Evolutionary conservation across 2,888 invertebrate genomes (phyloP), one percentile per base, ranked within the genome.

Genomic region (Tetheella fluctuosa): DNA sequence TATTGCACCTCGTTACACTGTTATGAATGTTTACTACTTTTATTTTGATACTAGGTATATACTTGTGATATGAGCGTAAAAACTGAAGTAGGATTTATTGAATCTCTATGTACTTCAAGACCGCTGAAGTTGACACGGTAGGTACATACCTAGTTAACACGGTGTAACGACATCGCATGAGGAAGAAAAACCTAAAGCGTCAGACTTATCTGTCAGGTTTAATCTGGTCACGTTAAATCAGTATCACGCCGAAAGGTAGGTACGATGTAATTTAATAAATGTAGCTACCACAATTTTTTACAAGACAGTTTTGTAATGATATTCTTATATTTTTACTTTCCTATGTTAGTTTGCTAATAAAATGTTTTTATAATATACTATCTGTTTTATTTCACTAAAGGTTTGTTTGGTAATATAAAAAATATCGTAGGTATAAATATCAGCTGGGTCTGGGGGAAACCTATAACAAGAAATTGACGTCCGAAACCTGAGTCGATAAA

Each of bases 291-390:
- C 88, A 86, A 74, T 81, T 80, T 84, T 85, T 85, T 89, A 89
- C 85, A 86, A 84, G 78, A 83, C 91, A 91, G 81, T 91, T 91
- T 91, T 91, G 81, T 91, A 91, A 86, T 85, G 83, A 88, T 80
- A 88, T 91, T 91, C 89, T 88, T 92, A 91, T 90, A 89, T 92
- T 93, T 92, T 88, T 91, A 92, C 90, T 92, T 92, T 92, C 92
- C 91, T 91, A 92, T 90, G 88, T 89, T 91, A 92, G 90, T 90
- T 91, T 90, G 89, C 90, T 92, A 93, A 92, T 93, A 91, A 93
- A 93, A 91, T 89, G 91, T 91, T 93, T 91, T 91, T 85, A 89
- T 89, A 81, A 62, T 68, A 67, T 65, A 62, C 2, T 34, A 60
- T 62, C 60, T 59, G 64, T 73, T 76, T 77, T 62, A 61, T 65